phyloP scores from a whole-genome alignment of 2,797 vertebrate genomes.

The Mareca penelope region DNA sequence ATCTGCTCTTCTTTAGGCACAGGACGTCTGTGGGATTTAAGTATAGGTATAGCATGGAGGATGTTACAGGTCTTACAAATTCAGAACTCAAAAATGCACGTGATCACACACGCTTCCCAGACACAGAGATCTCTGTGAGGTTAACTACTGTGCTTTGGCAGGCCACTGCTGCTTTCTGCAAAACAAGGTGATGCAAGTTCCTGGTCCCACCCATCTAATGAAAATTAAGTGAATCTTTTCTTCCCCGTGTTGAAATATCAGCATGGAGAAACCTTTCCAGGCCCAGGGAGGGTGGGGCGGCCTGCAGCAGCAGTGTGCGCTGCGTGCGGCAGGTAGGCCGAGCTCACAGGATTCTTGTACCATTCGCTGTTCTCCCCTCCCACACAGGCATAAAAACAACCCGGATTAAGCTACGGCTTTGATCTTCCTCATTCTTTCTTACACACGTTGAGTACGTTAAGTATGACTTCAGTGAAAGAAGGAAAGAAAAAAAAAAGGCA shows the following conservation, averaged over 20 bases:
- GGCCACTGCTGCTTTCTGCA: background rate
- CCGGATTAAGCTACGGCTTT: background rate
- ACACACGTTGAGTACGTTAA: background rate
- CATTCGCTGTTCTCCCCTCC: background rate
- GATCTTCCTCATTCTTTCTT: background rate
- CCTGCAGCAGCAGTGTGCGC: accelerated
- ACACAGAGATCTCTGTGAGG: background rate
- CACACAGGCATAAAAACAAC: background rate
- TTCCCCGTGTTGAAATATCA: slow-evolving; percentile 14
- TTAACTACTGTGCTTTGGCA: background rate
- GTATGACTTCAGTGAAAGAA: background rate
- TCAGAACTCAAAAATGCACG: background rate
- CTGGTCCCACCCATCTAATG: slow-evolving; percentile 11
- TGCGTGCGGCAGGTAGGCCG: background rate
- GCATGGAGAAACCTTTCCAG: background rate
- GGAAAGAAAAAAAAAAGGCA: background rate
- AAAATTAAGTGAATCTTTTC: slow-evolving; percentile 32
- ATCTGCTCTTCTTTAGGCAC: background rate
- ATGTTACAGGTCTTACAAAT: background rate
- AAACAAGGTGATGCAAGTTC: background rate
- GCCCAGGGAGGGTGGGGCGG: background rate
- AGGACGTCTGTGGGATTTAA: background rate
- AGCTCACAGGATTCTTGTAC: background rate
- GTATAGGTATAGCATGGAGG: background rate
- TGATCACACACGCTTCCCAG: background rate